Base-by-base conservation (phyloP, 2,113 vertebrate species). In the Nothocercus julius region DNA sequence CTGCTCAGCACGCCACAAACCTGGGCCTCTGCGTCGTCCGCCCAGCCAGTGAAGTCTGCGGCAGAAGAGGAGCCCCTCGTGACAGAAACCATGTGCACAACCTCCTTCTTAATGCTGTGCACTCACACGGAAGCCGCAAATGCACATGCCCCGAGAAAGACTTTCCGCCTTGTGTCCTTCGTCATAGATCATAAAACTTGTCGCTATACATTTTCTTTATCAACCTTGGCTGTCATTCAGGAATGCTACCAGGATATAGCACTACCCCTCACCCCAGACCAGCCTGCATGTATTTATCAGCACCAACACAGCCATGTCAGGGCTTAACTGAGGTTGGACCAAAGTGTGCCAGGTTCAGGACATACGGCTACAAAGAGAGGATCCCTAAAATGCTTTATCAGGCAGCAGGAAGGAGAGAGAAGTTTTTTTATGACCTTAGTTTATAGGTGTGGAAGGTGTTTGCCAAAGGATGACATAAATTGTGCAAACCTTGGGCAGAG, bases 221-320 rank as follows among this genome's bases (percentile, higher is more conserved):
- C 85, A 61, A 85, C 61, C 56, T 90, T 90, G 87, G 85, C 87
- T 91, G 72, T 83, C 91, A 86, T 81, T 95, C 94, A 93, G 56
- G 64, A 94, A 74, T 58, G 51, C 7, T 22, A 58, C 85, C n/a
- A 61, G 64, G 80, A 66, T 86, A 21, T 32, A 91, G 72, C 0
- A 1, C 58, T 32, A 82, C 13, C 49, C 47, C 54, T 16, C 36
- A 77, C 25, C 67, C 44, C 47, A 47, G 68, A 61, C 24, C 82
- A 74, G 59, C 38, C 34, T 68, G 47, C 9, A 25, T 13, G 59
- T 25, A 70, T 45, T 87, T 78, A 59, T 36, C 4, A 3, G 17
- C 45, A 81, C 0, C 2, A 47, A 74, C 87, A 20, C 28, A 82
- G 64, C 25, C 34, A 72, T 73, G 70, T 67, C 85, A 66, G n/a